Evolutionary conservation across 2,888 invertebrate genomes (phyloP).

Genomic region (Zygaena filipendulae): DNA sequence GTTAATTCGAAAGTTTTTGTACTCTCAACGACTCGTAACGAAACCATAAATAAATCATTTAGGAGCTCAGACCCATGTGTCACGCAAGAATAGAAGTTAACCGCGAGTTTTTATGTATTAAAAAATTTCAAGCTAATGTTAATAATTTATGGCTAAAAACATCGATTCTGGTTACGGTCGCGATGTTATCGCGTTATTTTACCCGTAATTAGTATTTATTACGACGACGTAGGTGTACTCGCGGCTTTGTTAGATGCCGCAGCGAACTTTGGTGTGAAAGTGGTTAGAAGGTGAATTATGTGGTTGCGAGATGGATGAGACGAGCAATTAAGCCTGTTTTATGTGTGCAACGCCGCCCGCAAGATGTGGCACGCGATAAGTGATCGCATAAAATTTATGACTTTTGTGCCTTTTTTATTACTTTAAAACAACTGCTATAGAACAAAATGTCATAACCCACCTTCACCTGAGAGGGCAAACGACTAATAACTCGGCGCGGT

Average conservation of each 20-base stretch:
- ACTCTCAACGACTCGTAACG: conserved; percentile 52
- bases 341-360: conserved; percentile 36
- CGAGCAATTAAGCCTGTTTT: conserved; percentile 57
- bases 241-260: conserved; percentile 25
- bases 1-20: too few relatives aligned
- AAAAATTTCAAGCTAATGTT: too few relatives aligned
- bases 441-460: too few relatives aligned
- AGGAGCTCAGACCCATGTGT: conserved; percentile 33
- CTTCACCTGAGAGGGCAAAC: too few relatives aligned
- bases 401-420: conserved; percentile 32
- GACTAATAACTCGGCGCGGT: too few relatives aligned
- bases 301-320: conserved; percentile 44
- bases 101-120: background rate
- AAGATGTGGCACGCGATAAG: conserved; percentile 50
- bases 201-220: conserved; percentile 67
- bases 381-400: conserved; percentile 45
- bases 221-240: conserved; percentile 32
- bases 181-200: conserved; percentile 62
- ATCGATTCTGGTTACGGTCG: conserved; percentile 53
- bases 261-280: conserved; percentile 46
- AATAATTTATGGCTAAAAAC: too few relatives aligned
- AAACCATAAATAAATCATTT: conserved; percentile 57
- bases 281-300: conserved; percentile 48
- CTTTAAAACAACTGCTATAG: too few relatives aligned
- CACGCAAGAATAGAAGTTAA: conserved; percentile 29